Conservation (phyloP, 2,113 vertebrate genomes). For the Megalops atlanticus region DNA sequence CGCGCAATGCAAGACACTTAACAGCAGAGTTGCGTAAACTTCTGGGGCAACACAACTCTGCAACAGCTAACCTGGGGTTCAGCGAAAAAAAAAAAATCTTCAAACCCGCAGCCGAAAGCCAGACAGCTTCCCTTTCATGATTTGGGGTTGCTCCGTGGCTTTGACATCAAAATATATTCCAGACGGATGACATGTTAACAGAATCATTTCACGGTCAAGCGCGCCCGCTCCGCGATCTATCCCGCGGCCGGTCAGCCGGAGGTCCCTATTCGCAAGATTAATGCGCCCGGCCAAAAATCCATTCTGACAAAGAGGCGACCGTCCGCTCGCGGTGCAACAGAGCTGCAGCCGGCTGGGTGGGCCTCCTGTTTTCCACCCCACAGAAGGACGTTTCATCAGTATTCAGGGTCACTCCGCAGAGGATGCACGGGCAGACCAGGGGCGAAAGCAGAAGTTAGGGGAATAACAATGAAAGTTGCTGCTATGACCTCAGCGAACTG, state of each 20-base stretch:
- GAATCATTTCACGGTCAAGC: slow-evolving; percentile 90
- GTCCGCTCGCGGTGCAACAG: slow-evolving; percentile 55
- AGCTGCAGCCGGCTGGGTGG: slow-evolving; percentile 35
- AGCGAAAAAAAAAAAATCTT: too few species aligned
- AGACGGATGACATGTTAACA: slow-evolving; percentile 92
- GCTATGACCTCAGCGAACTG: slow-evolving; percentile 32
- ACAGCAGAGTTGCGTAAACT: too few species aligned
- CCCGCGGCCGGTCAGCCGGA: slow-evolving; percentile 62
- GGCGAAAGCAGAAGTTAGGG: too few species aligned
- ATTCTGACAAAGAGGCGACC: slow-evolving; percentile 66
- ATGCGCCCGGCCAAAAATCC: slow-evolving; percentile 71
- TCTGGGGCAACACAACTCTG: too few species aligned
- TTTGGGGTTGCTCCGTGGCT: slow-evolving; percentile 68
- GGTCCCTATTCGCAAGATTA: slow-evolving; percentile 75
- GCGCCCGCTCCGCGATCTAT: slow-evolving; percentile 50
- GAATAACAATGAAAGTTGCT: background rate
- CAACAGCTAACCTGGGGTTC: too few species aligned
- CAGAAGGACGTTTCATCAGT: background rate
- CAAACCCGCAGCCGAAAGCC: slow-evolving; percentile 58
- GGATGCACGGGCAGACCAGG: too few species aligned
- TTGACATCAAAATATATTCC: slow-evolving; percentile 78
- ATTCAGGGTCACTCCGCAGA: slow-evolving; percentile 23
- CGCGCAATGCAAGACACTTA: too few species aligned
- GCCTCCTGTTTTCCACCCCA: slow-evolving; percentile 20
- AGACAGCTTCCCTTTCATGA: slow-evolving; percentile 62